Evolutionary conservation across 2,888 invertebrate genomes (phyloP), one percentile per base, ranked within the genome.

Genomic region (Aphrophora alni): DNA sequence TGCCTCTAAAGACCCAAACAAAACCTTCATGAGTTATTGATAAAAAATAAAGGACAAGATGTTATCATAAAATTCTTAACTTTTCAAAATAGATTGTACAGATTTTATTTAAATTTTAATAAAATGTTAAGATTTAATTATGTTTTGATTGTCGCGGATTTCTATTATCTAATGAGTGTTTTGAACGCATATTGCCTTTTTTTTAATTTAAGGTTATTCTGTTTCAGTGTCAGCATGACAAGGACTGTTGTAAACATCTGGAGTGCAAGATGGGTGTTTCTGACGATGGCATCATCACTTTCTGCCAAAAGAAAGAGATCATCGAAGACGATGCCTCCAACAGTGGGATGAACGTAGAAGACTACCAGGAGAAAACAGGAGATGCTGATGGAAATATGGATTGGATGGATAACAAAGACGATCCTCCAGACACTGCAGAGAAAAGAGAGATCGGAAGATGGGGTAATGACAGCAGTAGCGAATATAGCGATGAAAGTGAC

Each of bases 171-270:
- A n/a, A n/a, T n/a, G n/a, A n/a, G n/a, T n/a, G n/a, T n/a, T n/a
- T n/a, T n/a, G n/a, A n/a, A n/a, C n/a, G n/a, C n/a, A n/a, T n/a
- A n/a, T n/a, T n/a, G n/a, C n/a, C n/a, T n/a, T n/a, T n/a, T n/a
- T n/a, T n/a, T n/a, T n/a, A n/a, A n/a, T n/a, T n/a, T n/a, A n/a
- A n/a, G n/a, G n/a, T n/a, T n/a, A n/a, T n/a, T n/a, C n/a, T 77
- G 77, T 77, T 77, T 25, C 77, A 77, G 77, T 77, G 77, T 24
- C 44, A 69, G 26, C 71, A 68, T 27, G 77, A 77, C 21, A 38
- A 44, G 26, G 77, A 77, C 12, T 77, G 77, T 71, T 77, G 77
- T n/a, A 77, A 70, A 38, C 70, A 71, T 1, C 38, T 77, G 38
- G 77, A 77, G 28, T 77, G 77, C 77, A 27, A 12, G 0, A 70